phyloP scores from a whole-genome alignment of 2,888 invertebrate genomes.

The Apantesis nais region DNA sequence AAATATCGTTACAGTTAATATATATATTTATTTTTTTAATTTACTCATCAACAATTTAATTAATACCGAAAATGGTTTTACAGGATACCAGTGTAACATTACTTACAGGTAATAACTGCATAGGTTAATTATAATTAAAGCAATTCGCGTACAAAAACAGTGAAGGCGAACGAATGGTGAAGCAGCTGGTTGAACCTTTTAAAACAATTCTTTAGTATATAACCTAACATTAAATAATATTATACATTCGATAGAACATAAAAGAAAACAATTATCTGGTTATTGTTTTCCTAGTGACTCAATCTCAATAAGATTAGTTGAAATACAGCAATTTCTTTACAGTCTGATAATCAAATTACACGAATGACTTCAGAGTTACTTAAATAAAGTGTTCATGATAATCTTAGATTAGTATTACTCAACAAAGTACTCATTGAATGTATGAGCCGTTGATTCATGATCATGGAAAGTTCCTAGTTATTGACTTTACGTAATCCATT shows the following conservation, averaged over 20 bases:
- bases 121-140: neutral
- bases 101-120: neutral
- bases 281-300: neutral
- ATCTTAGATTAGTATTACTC: conserved; percentile 15
- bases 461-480: too few relatives aligned
- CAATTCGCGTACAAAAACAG: neutral
- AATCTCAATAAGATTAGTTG: conserved; percentile 17
- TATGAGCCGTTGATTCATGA: too few relatives aligned
- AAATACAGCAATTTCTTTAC: conserved; percentile 24
- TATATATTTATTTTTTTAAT: neutral
- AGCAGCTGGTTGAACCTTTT: neutral
- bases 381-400: conserved; percentile 8
- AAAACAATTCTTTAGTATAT: neutral
- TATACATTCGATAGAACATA: neutral
- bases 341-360: conserved; percentile 11
- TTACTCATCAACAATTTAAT: neutral
- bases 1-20: too few relatives aligned
- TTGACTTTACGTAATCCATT: too few relatives aligned
- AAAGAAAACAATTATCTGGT: neutral
- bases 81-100: neutral
- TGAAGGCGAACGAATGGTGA: neutral
- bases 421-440: conserved; percentile 2
- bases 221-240: neutral
- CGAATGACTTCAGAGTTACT: conserved; percentile 14
- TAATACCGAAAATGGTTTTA: neutral